Percentiles rank a stretch among this genome's conserved stretches.
phyloP scores from a whole-genome alignment of 2,888 invertebrate genomes.

The Tortricodes alternella region DNA sequence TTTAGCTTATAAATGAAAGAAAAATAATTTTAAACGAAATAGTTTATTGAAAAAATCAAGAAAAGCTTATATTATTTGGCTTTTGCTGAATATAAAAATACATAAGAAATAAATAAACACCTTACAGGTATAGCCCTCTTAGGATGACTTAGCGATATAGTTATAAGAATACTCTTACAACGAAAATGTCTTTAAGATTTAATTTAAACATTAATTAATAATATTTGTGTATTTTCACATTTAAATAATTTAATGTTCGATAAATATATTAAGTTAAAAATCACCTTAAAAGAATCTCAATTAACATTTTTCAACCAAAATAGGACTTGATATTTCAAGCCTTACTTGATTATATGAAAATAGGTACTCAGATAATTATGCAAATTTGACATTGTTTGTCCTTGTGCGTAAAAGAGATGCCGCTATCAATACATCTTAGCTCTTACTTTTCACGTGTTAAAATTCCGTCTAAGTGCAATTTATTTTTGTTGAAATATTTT shows the following conservation, averaged over 20 bases:
- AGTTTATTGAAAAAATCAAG: slow-evolving; percentile 61
- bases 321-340: slow-evolving; percentile 9
- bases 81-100: slow-evolving; percentile 32
- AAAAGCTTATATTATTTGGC: slow-evolving; percentile 55
- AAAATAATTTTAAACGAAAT: slow-evolving; percentile 49
- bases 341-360: not conserved
- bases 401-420: too few relatives aligned
- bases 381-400: too few relatives aligned
- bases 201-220: slow-evolving; percentile 9
- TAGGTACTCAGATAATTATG: not conserved
- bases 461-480: too few relatives aligned
- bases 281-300: slow-evolving; percentile 25
- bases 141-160: slow-evolving; percentile 18
- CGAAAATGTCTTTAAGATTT: slow-evolving; percentile 20
- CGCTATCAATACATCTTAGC: too few relatives aligned
- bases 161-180: slow-evolving; percentile 13
- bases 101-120: slow-evolving; percentile 28
- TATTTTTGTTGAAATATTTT: too few relatives aligned
- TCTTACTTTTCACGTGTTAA: too few relatives aligned
- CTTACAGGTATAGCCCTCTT: slow-evolving; percentile 19
- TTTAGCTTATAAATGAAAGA: slow-evolving; percentile 31
- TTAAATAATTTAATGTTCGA: slow-evolving; percentile 22
- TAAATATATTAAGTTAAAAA: slow-evolving; percentile 5
- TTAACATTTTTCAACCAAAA: slow-evolving; percentile 1
- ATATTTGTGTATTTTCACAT: slow-evolving; percentile 18